phyloP scores from a whole-genome alignment of 2,113 vertebrate species.

The Ia io region DNA sequence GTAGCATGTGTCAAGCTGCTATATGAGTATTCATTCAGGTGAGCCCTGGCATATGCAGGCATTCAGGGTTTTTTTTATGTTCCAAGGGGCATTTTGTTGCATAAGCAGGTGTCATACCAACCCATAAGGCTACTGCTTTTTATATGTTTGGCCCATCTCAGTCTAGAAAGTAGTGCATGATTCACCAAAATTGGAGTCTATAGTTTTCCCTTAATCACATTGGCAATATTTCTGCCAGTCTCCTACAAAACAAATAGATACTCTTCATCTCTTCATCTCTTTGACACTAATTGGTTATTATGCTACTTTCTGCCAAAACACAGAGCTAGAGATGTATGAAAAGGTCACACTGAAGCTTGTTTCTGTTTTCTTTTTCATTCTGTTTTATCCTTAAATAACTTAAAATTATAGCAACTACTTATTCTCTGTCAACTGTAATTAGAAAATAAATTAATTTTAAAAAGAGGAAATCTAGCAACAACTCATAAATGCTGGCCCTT shows the following conservation, averaged over 20 bases:
- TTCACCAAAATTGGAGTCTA: neutral
- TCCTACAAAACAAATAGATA: neutral
- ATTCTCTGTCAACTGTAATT: neutral
- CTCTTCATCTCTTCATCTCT: neutral
- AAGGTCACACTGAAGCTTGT: neutral
- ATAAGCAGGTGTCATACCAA: neutral
- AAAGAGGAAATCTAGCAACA: neutral
- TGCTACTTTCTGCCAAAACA: neutral
- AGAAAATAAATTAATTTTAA: neutral
- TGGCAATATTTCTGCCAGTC: neutral
- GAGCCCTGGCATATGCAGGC: neutral
- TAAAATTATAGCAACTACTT: neutral
- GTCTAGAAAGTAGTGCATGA: neutral
- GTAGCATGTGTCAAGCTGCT: neutral
- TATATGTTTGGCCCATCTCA: neutral
- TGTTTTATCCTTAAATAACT: neutral
- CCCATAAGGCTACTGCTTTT: neutral
- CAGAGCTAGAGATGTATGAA: neutral
- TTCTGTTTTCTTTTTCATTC: neutral
- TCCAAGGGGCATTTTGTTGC: neutral
- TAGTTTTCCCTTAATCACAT: neutral
- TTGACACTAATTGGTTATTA: neutral
- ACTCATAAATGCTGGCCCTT: neutral
- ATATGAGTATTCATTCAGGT: neutral
- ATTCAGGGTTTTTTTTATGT: neutral